Evolutionary conservation across 2,797 vertebrate species (phyloP).

Genomic region (Falco cherrug): DNA sequence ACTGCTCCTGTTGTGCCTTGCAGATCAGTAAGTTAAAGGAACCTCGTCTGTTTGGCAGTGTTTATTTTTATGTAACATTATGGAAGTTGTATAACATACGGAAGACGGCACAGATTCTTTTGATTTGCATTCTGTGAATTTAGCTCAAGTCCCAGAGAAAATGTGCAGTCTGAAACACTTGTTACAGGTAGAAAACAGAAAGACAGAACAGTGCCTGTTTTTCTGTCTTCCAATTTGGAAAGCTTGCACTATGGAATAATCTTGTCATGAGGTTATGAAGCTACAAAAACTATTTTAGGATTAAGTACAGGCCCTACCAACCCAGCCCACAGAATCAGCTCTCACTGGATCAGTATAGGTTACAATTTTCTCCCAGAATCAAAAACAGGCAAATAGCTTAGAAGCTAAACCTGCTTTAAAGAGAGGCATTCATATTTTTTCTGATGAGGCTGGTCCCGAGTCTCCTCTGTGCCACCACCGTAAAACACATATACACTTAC

Average conservation of each 20-base stretch:
- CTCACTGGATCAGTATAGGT: neutral
- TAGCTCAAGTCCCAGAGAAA: neutral
- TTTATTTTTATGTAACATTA: slow-evolving; percentile 37
- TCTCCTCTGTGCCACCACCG: neutral
- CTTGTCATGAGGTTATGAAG: slow-evolving; percentile 10
- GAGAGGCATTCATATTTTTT: neutral
- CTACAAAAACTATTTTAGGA: slow-evolving; percentile 50
- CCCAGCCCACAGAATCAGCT: neutral
- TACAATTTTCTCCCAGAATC: neutral
- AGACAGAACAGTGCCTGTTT: neutral
- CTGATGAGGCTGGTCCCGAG: neutral
- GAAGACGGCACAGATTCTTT: neutral
- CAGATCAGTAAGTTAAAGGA: neutral
- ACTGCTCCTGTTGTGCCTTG: neutral
- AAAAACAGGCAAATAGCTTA: neutral
- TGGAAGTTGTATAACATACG: slow-evolving; percentile 12
- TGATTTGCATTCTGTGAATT: slow-evolving; percentile 22
- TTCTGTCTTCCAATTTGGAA: neutral
- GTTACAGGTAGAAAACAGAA: slow-evolving; percentile 26
- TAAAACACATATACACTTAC: neutral
- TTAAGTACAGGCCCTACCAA: neutral
- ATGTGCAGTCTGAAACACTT: neutral
- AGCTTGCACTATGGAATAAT: slow-evolving; percentile 15
- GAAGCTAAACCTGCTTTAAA: neutral
- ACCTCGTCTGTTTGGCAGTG: neutral